These are phyloP conservation scores for Cricetomys ansorgei DNA, from an alignment of 2,113 vertebrate species.

Conservation along the genomic window DNA sequence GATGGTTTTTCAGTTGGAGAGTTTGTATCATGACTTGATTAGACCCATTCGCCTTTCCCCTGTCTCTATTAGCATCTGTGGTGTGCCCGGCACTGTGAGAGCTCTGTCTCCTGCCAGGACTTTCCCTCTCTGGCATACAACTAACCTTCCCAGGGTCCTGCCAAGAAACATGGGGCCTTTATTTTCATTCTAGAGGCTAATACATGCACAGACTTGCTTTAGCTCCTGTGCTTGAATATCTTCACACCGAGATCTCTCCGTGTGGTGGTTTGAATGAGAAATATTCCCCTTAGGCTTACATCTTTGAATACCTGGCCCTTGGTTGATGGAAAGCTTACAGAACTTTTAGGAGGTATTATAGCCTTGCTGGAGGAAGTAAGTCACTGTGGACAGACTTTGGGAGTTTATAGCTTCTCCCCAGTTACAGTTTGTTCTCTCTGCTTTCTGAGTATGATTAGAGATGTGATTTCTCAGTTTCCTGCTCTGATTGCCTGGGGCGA, in stretches of 20 bases:
- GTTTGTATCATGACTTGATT: not conserved
- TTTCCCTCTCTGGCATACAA: accelerated
- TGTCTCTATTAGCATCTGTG: not conserved
- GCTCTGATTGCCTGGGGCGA: not conserved
- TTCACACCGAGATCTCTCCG: not conserved
- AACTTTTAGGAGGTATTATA: too few relatives aligned
- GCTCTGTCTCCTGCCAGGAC: accelerated
- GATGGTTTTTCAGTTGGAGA: not conserved
- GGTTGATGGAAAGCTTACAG: not conserved
- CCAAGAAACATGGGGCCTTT: not conserved
- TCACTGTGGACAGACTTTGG: not conserved
- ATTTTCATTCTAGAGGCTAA: not conserved
- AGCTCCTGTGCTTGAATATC: not conserved
- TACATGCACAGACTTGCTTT: not conserved
- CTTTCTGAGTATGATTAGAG: not conserved
- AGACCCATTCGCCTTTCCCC: not conserved
- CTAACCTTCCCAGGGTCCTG: not conserved
- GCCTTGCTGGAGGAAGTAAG: not conserved
- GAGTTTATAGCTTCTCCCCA: too few relatives aligned
- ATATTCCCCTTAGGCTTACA: not conserved
- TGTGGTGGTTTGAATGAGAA: not conserved
- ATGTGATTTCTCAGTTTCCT: not conserved
- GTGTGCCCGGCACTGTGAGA: not conserved
- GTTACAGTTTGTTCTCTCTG: not conserved
- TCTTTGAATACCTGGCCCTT: not conserved